phyloP scores from a whole-genome alignment of 2,797 vertebrate genomes.

The Enteromius unitaeniatus region DNA sequence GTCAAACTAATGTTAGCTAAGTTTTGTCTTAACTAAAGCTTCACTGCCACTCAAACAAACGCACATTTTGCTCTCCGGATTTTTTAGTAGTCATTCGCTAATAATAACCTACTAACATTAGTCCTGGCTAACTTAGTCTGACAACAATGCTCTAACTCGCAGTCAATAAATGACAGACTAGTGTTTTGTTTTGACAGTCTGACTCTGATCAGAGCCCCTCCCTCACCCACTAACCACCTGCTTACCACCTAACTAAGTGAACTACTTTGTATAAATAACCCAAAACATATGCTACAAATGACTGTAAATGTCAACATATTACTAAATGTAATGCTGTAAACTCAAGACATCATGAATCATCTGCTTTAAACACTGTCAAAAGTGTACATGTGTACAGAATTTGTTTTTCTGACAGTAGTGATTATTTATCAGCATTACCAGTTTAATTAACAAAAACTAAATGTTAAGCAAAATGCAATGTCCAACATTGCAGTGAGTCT shows the following conservation, averaged over 20 bases:
- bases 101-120: neutral
- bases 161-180: conserved; percentile 1
- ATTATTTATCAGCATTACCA: neutral
- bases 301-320: neutral
- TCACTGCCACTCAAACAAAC: neutral
- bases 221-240: neutral
- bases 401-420: neutral
- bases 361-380: neutral
- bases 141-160: neutral
- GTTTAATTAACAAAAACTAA: neutral
- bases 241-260: neutral
- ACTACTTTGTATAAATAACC: neutral
- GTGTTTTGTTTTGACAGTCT: conserved; percentile 17
- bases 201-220: conserved; percentile 2
- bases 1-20: conserved; percentile 8
- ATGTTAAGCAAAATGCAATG: neutral
- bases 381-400: neutral
- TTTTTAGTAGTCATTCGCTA: neutral
- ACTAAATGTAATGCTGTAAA: neutral
- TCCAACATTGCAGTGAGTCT: neutral
- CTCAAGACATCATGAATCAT: too few relatives aligned
- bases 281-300: neutral
- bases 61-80: neutral
- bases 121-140: neutral
- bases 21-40: neutral